Base-by-base conservation (phyloP, 2,888 invertebrate genomes). In the Dryomyza anilis region DNA sequence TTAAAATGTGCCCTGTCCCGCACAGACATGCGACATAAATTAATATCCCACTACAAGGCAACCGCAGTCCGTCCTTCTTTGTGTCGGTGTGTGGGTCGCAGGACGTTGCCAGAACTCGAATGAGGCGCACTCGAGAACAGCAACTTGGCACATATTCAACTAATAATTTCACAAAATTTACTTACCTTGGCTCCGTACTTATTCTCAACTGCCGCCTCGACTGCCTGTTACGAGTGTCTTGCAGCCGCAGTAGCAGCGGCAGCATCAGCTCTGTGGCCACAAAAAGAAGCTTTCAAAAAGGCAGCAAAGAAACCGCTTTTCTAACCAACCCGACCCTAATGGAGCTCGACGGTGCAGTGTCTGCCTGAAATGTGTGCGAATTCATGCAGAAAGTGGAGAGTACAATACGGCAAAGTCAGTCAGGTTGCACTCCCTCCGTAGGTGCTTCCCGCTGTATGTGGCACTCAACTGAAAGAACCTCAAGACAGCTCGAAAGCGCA, bases 91-190 rank as follows among this genome's bases (percentile, higher is more conserved):
- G 2, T 27, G 1, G 5, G 5, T 6, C 29, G 16, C 23, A 48
- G n/a, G 21, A 48, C 50, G 12, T n/a, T 4, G 7, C 29, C 4
- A 19, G 8, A 16, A 50, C 25, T 36, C 67, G 67, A 67, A n/a
- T n/a, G n/a, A n/a, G n/a, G n/a, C n/a, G n/a, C 63, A 25, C 50
- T 50, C 25, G 50, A 50, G 67, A 76, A 46, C 77, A 72, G 72
- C 76, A 72, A 78, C 76, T 77, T 77, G 77, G 77, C 77, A 79
- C 77, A 74, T 70, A 74, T 74, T 77, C 77, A 77, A 77, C 77
- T 76, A 74, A 78, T 77, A 79, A 78, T 77, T 79, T 74, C 72
- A 69, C 73, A 53, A 73, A 68, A 68, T 64, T 62, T 64, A 66
- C 61, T 59, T 57, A 64, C 61, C 57, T 58, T 53, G n/a, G 8